phyloP scores from a whole-genome alignment of 2,888 invertebrate genomes.

The Heliothis peltigera region DNA sequence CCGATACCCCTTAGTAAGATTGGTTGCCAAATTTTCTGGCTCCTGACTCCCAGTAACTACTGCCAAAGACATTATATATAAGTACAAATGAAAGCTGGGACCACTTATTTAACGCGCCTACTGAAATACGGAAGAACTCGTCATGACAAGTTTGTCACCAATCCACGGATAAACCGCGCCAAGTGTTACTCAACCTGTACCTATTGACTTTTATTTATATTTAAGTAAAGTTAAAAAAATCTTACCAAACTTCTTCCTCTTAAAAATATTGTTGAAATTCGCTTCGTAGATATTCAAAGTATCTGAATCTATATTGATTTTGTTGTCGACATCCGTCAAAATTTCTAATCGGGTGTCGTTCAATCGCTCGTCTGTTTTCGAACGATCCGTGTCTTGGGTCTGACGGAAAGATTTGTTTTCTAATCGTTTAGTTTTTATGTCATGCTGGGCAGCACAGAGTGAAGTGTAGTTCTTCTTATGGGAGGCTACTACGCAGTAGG shows the following conservation, averaged over 20 bases:
- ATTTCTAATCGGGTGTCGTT: slow-evolving; percentile 54
- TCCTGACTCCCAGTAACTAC: too few relatives aligned
- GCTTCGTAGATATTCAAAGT: slow-evolving; percentile 76
- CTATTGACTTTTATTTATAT: too few relatives aligned
- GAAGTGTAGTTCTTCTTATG: slow-evolving; percentile 83
- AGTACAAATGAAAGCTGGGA: too few relatives aligned
- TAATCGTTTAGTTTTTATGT: slow-evolving; percentile 70
- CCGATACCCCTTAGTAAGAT: too few relatives aligned
- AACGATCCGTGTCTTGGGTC: slow-evolving; percentile 53
- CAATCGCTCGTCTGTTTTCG: slow-evolving; percentile 51
- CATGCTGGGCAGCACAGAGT: slow-evolving; percentile 83
- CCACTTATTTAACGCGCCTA: too few relatives aligned
- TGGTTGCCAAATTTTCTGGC: too few relatives aligned
- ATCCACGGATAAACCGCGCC: too few relatives aligned
- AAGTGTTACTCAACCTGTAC: too few relatives aligned
- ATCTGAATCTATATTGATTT: slow-evolving; percentile 73
- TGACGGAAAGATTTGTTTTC: slow-evolving; percentile 71
- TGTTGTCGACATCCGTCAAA: slow-evolving; percentile 75
- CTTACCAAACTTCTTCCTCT: slow-evolving; percentile 84
- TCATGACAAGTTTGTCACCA: too few relatives aligned
- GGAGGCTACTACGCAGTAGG: slow-evolving; percentile 85
- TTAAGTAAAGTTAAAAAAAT: not conserved
- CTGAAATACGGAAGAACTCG: too few relatives aligned
- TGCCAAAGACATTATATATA: too few relatives aligned
- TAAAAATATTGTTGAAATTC: slow-evolving; percentile 75